These are phyloP conservation scores for Teleopsis dalmanni DNA, from an alignment of 1,140 invertebrate genomes.

Conservation along the genomic window DNA sequence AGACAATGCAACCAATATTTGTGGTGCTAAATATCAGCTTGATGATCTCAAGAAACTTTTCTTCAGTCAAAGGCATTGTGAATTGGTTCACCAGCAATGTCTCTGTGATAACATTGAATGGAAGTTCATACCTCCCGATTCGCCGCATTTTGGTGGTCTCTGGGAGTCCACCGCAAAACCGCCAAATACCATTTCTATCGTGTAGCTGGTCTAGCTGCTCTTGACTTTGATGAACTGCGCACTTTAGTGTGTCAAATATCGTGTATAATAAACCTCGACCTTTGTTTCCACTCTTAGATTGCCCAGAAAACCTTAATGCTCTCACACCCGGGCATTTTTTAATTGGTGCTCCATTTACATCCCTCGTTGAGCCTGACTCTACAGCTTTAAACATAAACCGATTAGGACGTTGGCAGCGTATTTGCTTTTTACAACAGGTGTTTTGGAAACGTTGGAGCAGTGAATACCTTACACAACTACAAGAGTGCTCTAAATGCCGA, in stretches of 20 bases:
- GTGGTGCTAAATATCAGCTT: constrained; percentile 17
- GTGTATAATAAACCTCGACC: constrained; percentile 8
- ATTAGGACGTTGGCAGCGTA: constrained; percentile 4
- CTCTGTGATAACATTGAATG: constrained; percentile 19
- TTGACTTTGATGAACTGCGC: constrained; percentile 8
- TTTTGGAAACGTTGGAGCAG: constrained; percentile 10
- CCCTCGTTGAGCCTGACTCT: constrained; percentile 21
- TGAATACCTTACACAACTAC: constrained; percentile 3
- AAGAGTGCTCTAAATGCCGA: constrained; percentile 5
- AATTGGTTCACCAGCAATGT: not conserved
- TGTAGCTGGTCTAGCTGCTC: not conserved
- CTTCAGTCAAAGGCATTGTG: not conserved
- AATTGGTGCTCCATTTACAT: constrained; percentile 21
- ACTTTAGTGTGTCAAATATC: constrained; percentile 20
- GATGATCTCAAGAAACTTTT: constrained; percentile 6
- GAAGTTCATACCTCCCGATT: constrained; percentile 7
- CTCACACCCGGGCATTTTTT: constrained; percentile 9
- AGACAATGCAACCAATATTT: constrained; percentile 40
- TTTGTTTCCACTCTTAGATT: constrained; percentile 7
- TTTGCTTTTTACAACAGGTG: constrained; percentile 3
- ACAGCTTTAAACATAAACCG: constrained; percentile 9
- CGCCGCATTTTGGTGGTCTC: constrained; percentile 5
- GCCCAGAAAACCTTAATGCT: constrained; percentile 4
- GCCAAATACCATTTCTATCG: constrained; percentile 9
- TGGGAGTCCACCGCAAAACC: constrained; percentile 9